phyloP scores from a whole-genome alignment of 2,113 vertebrate species.

The Notothenia rossii region DNA sequence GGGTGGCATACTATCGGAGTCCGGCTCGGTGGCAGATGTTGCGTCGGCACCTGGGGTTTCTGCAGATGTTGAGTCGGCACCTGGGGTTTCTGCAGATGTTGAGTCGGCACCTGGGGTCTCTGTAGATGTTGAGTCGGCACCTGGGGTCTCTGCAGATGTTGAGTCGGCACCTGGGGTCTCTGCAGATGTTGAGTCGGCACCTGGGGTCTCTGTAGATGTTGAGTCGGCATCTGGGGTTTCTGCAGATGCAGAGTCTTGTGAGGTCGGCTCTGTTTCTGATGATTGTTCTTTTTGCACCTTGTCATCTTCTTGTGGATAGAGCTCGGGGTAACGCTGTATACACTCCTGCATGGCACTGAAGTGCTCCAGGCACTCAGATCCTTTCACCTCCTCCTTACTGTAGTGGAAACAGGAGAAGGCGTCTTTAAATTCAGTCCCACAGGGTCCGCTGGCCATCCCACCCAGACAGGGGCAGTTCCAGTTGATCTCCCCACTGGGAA shows the following conservation, averaged over 20 bases:
- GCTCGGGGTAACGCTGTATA: slow-evolving; percentile 94
- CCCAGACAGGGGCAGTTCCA: slow-evolving; percentile 97
- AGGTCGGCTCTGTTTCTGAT: slow-evolving; percentile 48
- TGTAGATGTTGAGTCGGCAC: slow-evolving; percentile 26
- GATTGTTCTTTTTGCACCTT: slow-evolving; percentile 61
- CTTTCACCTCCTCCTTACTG: slow-evolving; percentile 93
- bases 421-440: slow-evolving; percentile 94
- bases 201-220: neutral
- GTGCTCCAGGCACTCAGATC: slow-evolving; percentile 93
- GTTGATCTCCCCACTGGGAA: slow-evolving; percentile 94
- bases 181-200: slow-evolving; percentile 28
- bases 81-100: neutral
- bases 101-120: slow-evolving; percentile 14
- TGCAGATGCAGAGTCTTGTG: slow-evolving; percentile 35
- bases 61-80: slow-evolving; percentile 26
- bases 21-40: slow-evolving; percentile 30
- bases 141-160: neutral
- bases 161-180: slow-evolving; percentile 14
- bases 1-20: slow-evolving; percentile 42
- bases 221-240: slow-evolving; percentile 14
- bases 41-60: slow-evolving; percentile 14
- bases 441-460: slow-evolving; percentile 95
- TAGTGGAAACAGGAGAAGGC: slow-evolving; percentile 98
- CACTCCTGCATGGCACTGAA: slow-evolving; percentile 96
- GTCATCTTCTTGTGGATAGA: slow-evolving; percentile 94